Evolutionary conservation across 2,888 invertebrate species (phyloP).

Genomic region (Drosophila eohydei): DNA sequence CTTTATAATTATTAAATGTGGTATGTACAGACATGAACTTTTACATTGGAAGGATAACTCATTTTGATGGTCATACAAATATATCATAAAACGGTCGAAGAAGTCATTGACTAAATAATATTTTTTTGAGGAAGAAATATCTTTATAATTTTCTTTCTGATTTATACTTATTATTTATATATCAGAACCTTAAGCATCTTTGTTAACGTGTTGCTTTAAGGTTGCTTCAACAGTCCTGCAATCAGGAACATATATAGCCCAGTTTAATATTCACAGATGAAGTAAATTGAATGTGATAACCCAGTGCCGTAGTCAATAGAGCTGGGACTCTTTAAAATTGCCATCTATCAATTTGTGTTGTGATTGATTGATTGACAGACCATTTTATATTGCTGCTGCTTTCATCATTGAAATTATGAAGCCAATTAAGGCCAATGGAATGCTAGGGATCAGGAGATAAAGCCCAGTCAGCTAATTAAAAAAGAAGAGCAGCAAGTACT

Average conservation of each 20-base stretch:
- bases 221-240: too few relatives aligned
- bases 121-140: too few relatives aligned
- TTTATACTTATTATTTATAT: too few relatives aligned
- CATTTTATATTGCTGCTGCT: conserved; percentile 45
- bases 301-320: background rate
- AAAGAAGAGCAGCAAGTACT: conserved; percentile 64
- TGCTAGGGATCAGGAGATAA: conserved; percentile 34
- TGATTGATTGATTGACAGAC: conserved; percentile 71
- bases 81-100: too few relatives aligned
- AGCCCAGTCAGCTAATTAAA: conserved; percentile 73
- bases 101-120: too few relatives aligned
- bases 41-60: background rate
- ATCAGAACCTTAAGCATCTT: too few relatives aligned
- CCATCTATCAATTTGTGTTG: conserved; percentile 50
- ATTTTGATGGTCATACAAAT: background rate
- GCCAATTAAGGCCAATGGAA: conserved; percentile 45
- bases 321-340: conserved; percentile 39
- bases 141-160: too few relatives aligned
- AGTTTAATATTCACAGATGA: background rate
- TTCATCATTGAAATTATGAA: conserved; percentile 35
- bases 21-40: too few relatives aligned
- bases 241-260: too few relatives aligned
- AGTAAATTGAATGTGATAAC: background rate
- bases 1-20: conserved; percentile 4
- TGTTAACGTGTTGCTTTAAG: too few relatives aligned